These are phyloP conservation scores for Chrysina gloriosa DNA, from an alignment of 2,888 invertebrate genomes.

Conservation along the genomic window DNA sequence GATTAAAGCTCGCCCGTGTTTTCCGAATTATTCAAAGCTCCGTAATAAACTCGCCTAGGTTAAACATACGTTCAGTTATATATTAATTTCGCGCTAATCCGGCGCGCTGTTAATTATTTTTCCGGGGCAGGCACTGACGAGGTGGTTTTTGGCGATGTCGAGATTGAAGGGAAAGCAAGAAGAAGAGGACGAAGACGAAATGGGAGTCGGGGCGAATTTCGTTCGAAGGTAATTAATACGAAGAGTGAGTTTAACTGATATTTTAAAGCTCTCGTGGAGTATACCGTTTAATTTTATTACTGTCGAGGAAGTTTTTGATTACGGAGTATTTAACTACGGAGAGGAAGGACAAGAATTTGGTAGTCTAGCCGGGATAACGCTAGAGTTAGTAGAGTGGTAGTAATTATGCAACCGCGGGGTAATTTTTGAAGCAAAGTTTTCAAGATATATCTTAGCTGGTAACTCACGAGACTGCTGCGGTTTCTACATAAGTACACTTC, in stretches of 20 bases:
- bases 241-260: conserved; percentile 26
- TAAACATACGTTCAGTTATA: conserved; percentile 38
- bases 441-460: too few species aligned
- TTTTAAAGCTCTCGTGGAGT: conserved; percentile 23
- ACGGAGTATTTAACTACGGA: neutral
- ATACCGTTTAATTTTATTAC: conserved; percentile 21
- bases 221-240: conserved; percentile 30
- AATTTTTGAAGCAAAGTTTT: too few species aligned
- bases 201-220: neutral
- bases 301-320: conserved; percentile 10
- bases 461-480: too few species aligned
- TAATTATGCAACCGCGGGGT: too few species aligned
- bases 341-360: neutral
- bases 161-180: neutral
- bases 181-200: conserved; percentile 19
- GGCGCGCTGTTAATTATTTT: conserved; percentile 36
- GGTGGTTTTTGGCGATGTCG: conserved; percentile 1
- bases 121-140: conserved; percentile 19
- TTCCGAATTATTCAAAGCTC: conserved; percentile 36
- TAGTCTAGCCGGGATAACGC: too few species aligned
- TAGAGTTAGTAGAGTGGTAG: too few species aligned
- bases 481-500: too few species aligned
- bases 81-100: conserved; percentile 37
- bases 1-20: conserved; percentile 35
- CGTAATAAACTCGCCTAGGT: conserved; percentile 40